Base-by-base conservation (phyloP, 2,113 vertebrate species). In the Bujurquina vittata region DNA sequence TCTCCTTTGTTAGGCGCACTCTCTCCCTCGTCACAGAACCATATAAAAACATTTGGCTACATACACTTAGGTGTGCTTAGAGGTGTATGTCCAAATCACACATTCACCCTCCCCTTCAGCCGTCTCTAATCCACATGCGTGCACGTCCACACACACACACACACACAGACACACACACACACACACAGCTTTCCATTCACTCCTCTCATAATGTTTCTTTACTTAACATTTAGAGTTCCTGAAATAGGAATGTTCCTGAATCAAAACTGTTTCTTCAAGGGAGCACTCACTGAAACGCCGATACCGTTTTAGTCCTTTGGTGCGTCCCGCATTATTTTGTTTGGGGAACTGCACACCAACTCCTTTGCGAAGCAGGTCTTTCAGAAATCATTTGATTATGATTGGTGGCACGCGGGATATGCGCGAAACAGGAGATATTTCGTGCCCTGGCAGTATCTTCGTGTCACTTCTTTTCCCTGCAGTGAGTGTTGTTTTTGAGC, bases 11-110 rank as follows among this genome's bases (percentile, higher is more conserved):
- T 87, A 87, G 88, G 69, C 67, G 22, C 73, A 58, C 87, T 79
- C 89, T 87, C 89, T 86, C 87, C 89, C 85, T 88, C 89, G 93
- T 93, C 94, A 93, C 80, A 88, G 93, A 93, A 91, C 89, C 91
- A 88, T 91, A 94, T 87, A 90, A 93, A 95, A 92, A 94, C 93
- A 93, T 90, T 92, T 91, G 89, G 89, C 90, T 89, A 91, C 82
- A 93, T 93, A 92, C 89, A 92, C 93, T 88, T 88, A 91, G 89
- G 89, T 92, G 88, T 89, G 85, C 89, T 88, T 79, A 63, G 81
- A 93, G 86, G 90, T 90, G 80, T 74, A 79, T 87, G 89, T 90
- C 87, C 86, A 92, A 91, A 87, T 89, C 87, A 63, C 84, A 84
- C 86, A 85, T 29, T 69, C 46, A 52, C 79, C 56, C 89, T 54